These are phyloP conservation scores for Scolopax bukidnonensis DNA, from an alignment of 2,797 vertebrate genomes.

Conservation along the genomic window DNA sequence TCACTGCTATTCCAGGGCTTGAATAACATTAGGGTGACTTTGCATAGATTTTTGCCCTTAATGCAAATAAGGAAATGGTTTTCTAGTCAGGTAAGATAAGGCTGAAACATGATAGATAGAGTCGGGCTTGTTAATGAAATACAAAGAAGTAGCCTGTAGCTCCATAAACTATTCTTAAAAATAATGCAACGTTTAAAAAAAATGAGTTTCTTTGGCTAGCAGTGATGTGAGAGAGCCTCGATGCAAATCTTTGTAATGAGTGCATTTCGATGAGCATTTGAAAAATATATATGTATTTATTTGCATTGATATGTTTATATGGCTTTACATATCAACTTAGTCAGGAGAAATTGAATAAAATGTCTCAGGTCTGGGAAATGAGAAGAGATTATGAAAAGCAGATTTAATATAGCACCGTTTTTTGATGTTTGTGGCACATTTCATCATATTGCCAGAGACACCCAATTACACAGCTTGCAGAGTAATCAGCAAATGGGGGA, in stretches of 20 bases:
- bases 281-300: slow-evolving; percentile 68
- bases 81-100: slow-evolving; percentile 57
- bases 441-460: slow-evolving; percentile 67
- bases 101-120: slow-evolving; percentile 12
- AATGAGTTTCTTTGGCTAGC: background rate
- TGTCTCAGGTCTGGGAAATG: slow-evolving; percentile 82
- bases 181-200: background rate
- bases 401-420: slow-evolving; percentile 71
- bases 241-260: slow-evolving; percentile 60
- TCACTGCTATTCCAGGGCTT: background rate
- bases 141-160: slow-evolving; percentile 14
- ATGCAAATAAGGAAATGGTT: slow-evolving; percentile 49
- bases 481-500: slow-evolving; percentile 70
- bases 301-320: slow-evolving; percentile 72
- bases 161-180: slow-evolving; percentile 24
- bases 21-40: slow-evolving; percentile 60
- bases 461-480: slow-evolving; percentile 72
- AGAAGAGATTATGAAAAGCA: slow-evolving; percentile 76
- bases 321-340: slow-evolving; percentile 76
- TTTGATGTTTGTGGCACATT: slow-evolving; percentile 75
- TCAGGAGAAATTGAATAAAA: slow-evolving; percentile 76
- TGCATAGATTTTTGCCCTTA: slow-evolving; percentile 56
- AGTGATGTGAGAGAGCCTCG: background rate
- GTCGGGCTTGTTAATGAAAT: background rate
- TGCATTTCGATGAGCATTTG: slow-evolving; percentile 37